Percentiles rank a stretch among this genome's conserved stretches.
phyloP scores from a whole-genome alignment of 2,113 vertebrate genomes.

The Tragelaphus scriptus region DNA sequence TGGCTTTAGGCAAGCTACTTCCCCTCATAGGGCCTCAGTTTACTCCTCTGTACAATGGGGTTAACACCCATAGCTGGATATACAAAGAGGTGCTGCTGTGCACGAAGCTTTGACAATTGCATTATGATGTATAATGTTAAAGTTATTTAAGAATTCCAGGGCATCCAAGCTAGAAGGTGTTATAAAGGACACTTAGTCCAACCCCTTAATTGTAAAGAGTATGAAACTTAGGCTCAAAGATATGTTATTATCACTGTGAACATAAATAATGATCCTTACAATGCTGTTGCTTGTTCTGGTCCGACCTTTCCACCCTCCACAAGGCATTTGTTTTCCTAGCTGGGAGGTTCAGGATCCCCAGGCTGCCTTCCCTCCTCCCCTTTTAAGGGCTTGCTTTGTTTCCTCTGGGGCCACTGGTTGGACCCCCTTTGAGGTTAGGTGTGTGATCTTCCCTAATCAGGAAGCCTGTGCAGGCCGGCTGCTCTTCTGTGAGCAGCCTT shows the following conservation, averaged over 20 bases:
- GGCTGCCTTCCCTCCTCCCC: not conserved
- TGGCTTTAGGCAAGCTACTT: not conserved
- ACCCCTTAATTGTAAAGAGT: not conserved
- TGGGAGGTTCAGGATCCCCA: not conserved
- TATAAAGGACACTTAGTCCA: not conserved
- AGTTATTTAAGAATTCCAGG: not conserved
- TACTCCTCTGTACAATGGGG: not conserved
- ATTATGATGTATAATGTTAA: not conserved
- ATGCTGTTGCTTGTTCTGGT: not conserved
- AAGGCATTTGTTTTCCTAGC: slow-evolving; percentile 36
- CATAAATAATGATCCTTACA: not conserved
- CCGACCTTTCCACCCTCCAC: not conserved
- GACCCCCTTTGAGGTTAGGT: not conserved
- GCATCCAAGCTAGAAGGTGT: not conserved
- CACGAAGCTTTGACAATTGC: not conserved
- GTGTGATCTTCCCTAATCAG: not conserved
- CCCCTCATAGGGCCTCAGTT: not conserved
- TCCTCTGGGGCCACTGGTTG: not conserved
- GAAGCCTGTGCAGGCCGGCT: not conserved
- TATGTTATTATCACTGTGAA: not conserved
- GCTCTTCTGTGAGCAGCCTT: not conserved
- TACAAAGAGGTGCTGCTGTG: not conserved
- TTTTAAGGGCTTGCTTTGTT: slow-evolving; percentile 26
- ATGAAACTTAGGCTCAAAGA: not conserved
- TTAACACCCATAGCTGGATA: not conserved